These are phyloP conservation scores for Paratrypauchen microcephalus DNA, from an alignment of 2,797 vertebrate species.

Conservation along the genomic window DNA sequence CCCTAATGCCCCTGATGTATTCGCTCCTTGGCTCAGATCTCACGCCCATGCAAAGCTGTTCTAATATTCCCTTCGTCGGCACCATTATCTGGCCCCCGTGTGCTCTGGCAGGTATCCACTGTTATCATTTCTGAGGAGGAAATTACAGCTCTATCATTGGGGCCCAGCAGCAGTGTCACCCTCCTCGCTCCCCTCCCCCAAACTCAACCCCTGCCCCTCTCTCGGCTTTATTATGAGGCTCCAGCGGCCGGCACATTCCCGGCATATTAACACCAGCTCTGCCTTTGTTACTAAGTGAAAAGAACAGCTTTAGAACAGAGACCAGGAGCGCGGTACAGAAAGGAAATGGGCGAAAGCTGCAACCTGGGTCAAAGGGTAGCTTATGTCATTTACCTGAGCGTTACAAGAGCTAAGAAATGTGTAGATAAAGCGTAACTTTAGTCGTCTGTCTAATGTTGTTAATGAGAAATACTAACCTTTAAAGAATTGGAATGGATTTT, in stretches of 20 bases:
- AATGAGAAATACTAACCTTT: too few species aligned
- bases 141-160: slow-evolving; percentile 72
- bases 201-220: slow-evolving; percentile 10
- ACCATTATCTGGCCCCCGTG: slow-evolving; percentile 53
- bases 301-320: neutral
- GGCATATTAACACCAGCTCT: slow-evolving; percentile 16
- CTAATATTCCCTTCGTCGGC: slow-evolving; percentile 66
- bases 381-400: neutral
- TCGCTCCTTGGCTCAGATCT: slow-evolving; percentile 34
- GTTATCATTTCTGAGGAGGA: slow-evolving; percentile 66
- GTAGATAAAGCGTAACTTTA: too few species aligned
- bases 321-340: neutral
- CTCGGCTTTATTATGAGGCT: slow-evolving; percentile 28
- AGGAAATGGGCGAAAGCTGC: neutral
- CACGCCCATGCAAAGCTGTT: slow-evolving; percentile 37
- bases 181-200: slow-evolving; percentile 24
- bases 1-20: slow-evolving; percentile 11
- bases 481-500: too few species aligned
- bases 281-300: slow-evolving; percentile 1
- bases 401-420: neutral
- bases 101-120: slow-evolving; percentile 59
- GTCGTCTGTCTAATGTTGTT: too few species aligned
- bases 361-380: neutral
- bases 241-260: slow-evolving; percentile 1
- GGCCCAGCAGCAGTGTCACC: slow-evolving; percentile 59